Evolutionary conservation across 1,140 invertebrate species (phyloP).

Genomic region (Nebria ingens): DNA sequence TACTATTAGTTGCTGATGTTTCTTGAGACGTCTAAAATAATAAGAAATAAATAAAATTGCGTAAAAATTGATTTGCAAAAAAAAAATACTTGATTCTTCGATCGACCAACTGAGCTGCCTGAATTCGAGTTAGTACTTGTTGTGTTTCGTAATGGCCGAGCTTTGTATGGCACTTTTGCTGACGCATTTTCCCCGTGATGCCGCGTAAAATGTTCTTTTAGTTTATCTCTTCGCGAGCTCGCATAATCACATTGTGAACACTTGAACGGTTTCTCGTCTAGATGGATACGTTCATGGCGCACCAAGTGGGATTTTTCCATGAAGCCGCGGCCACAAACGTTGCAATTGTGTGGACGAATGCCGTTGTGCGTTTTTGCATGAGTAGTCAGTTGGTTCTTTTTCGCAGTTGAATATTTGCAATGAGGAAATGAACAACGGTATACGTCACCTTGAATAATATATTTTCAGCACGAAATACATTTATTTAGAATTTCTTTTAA

Average conservation of each 20-base stretch:
- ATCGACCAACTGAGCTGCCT: not conserved
- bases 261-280: conserved; percentile 48
- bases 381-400: conserved; percentile 52
- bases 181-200: conserved; percentile 48
- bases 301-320: conserved; percentile 57
- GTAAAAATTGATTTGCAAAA: conserved; percentile 1
- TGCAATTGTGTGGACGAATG: conserved; percentile 50
- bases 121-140: conserved; percentile 13
- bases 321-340: conserved; percentile 50
- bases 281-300: conserved; percentile 52
- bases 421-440: conserved; percentile 46
- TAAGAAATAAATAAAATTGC: not conserved
- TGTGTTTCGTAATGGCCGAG: conserved; percentile 30
- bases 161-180: conserved; percentile 42
- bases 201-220: conserved; percentile 54
- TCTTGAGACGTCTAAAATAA: conserved; percentile 12
- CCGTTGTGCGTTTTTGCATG: conserved; percentile 54
- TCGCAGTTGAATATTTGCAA: conserved; percentile 54
- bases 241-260: conserved; percentile 54
- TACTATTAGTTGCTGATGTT: conserved; percentile 4
- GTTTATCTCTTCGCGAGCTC: conserved; percentile 52
- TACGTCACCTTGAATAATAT: conserved; percentile 31
- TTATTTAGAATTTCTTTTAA: not conserved
- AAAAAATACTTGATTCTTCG: not conserved
- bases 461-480: conserved; percentile 12